Base-by-base conservation (phyloP, 2,113 vertebrate genomes). In the Podiceps cristatus region DNA sequence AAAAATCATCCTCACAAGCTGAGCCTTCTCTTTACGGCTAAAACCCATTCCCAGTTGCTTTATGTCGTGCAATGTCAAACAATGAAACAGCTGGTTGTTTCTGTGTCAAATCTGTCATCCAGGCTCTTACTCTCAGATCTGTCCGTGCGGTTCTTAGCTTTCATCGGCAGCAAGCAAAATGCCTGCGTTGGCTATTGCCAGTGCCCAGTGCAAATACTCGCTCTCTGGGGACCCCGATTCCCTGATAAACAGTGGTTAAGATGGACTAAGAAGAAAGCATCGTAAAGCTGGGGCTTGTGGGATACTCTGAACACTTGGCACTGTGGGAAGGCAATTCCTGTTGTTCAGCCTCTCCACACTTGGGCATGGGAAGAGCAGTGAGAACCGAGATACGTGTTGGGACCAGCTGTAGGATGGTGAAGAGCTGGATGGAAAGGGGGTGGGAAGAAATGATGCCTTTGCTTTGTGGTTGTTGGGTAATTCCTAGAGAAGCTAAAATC, bases 361-460 rank as follows among this genome's bases (percentile, higher is more conserved):
- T 18, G 7, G 40, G 45, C 13, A 31, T 0, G 0, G 45, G 18
- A 49, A 64, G 59, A 55, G 25, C 0, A 0, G 2, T 17, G 29
- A 88, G 55, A 28, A 37, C 63, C 53, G 40, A 79, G 29, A 40
- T 56, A 79, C 10, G 4, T 20, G 16, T 42, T 82, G 74, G n/a
- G n/a, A 63, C 4, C 37, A 72, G 58, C 33, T 77, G 47, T 31
- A 53, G 23, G 40, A 88, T 7, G 16, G 14, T 0, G 5, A 90
- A 35, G 58, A 69, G 16, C 45, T 59, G 47, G 47, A 22, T 77
- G 55, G 18, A 69, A 62, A 59, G 1, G 4, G 20, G 18, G 1
- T 16, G 45, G 12, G 52, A 66, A 73, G 35, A 78, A 87, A 9
- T 0, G 0, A 15, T 58, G 56, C 18, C 18, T 94, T 88, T 75